These are phyloP conservation scores for Manis javanica DNA, from an alignment of 2,797 vertebrate genomes.

Conservation along the genomic window DNA sequence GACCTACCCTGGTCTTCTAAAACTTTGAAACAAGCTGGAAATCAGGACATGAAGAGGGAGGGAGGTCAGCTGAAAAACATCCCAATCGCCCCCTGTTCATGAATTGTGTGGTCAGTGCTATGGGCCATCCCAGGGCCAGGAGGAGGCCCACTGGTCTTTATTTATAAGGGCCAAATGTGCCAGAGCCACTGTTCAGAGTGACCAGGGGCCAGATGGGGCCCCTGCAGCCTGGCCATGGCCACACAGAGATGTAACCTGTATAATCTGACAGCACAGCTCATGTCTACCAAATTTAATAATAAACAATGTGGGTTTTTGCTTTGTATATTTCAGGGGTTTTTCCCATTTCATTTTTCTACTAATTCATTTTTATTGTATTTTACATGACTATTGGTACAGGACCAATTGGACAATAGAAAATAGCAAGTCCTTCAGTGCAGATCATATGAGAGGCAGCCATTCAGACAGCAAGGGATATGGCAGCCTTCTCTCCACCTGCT, in stretches of 20 bases:
- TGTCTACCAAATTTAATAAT: not conserved
- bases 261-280: not conserved
- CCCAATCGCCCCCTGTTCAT: not conserved
- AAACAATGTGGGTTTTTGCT: not conserved
- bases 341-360: not conserved
- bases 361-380: not conserved
- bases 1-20: not conserved
- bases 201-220: not conserved
- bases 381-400: not conserved
- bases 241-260: rapidly evolving
- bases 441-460: too few species aligned
- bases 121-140: rapidly evolving
- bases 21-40: not conserved
- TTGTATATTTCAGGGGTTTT: not conserved
- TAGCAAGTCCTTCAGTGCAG: not conserved
- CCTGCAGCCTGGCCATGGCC: not conserved
- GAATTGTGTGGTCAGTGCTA: rapidly evolving
- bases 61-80: not conserved
- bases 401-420: not conserved
- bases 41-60: not conserved
- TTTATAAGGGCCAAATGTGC: too few species aligned
- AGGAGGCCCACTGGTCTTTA: too few species aligned
- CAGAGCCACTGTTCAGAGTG: not conserved
- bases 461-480: not conserved
- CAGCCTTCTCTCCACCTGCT: not conserved